Percentiles rank a stretch among this genome's conserved stretches.
These are phyloP conservation scores for Camptogramma bilineatum DNA, from an alignment of 2,888 invertebrate genomes.

Conservation along the genomic window DNA sequence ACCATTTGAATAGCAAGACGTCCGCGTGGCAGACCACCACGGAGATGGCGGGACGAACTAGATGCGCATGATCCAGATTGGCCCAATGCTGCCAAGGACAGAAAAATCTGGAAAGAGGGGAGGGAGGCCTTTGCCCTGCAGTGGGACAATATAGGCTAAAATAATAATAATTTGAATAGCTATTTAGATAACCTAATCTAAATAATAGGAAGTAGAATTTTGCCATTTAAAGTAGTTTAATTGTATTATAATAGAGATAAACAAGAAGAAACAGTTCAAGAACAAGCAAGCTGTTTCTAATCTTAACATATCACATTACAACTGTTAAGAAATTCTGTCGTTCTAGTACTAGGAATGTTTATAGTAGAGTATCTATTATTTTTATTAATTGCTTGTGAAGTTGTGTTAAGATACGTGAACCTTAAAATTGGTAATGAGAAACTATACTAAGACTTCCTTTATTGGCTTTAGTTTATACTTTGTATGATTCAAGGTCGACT, in stretches of 20 bases:
- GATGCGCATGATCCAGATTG: too few species aligned
- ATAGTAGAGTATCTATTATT: conserved; percentile 10
- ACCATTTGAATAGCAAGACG: too few species aligned
- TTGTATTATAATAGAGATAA: neutral
- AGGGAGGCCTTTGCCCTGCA: too few species aligned
- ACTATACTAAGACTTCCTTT: conserved; percentile 26
- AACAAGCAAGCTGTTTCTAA: neutral
- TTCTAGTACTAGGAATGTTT: neutral
- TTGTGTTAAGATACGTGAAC: conserved; percentile 34
- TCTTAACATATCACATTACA: neutral
- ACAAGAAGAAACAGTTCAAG: neutral
- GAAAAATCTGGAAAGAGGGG: too few species aligned
- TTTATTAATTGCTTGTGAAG: conserved; percentile 29
- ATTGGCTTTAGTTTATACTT: conserved; percentile 11
- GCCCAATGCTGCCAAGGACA: too few species aligned
- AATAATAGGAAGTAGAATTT: neutral
- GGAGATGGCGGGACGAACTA: too few species aligned
- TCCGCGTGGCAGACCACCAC: too few species aligned
- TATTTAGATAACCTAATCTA: too few species aligned
- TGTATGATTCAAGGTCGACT: conserved; percentile 12
- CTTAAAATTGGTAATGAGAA: conserved; percentile 28
- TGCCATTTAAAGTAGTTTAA: neutral
- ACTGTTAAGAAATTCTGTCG: neutral
- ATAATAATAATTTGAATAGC: too few species aligned
- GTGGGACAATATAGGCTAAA: too few species aligned